These are phyloP conservation scores for Cryptocephalus primarius DNA, from an alignment of 2,888 invertebrate species.

Conservation along the genomic window DNA sequence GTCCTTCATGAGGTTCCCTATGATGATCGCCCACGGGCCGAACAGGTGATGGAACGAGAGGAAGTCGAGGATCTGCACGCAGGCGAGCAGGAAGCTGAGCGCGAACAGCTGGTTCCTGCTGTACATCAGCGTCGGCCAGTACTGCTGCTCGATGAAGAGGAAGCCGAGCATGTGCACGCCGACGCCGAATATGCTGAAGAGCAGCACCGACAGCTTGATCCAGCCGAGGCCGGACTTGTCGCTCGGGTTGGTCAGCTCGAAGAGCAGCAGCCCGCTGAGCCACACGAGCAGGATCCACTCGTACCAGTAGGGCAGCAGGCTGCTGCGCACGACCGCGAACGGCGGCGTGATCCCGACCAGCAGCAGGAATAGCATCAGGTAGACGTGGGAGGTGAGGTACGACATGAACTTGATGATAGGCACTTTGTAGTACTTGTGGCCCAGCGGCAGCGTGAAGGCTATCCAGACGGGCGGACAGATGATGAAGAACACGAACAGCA, in stretches of 20 bases:
- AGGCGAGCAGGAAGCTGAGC: slow-evolving; percentile 86
- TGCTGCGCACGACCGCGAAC: slow-evolving; percentile 68
- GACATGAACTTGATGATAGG: slow-evolving; percentile 99
- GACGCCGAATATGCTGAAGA: slow-evolving; percentile 84
- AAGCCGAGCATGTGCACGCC: slow-evolving; percentile 78
- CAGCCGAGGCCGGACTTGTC: slow-evolving; percentile 95
- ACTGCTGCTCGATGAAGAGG: slow-evolving; percentile 51
- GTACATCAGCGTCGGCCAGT: slow-evolving; percentile 84
- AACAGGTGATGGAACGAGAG: slow-evolving; percentile 98
- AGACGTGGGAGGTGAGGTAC: slow-evolving; percentile 96
- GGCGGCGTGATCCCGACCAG: slow-evolving; percentile 84
- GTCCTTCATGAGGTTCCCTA: slow-evolving; percentile 89
- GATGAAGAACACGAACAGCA: slow-evolving; percentile 86
- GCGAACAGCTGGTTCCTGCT: slow-evolving; percentile 96
- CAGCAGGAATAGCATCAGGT: slow-evolving; percentile 87
- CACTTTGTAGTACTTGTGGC: slow-evolving; percentile 93
- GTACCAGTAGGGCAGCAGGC: slow-evolving; percentile 84
- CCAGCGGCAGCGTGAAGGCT: slow-evolving; percentile 86
- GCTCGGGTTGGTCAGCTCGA: slow-evolving; percentile 95
- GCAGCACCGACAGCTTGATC: slow-evolving; percentile 77
- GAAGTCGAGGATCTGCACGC: slow-evolving; percentile 96
- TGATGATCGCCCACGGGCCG: slow-evolving; percentile 99
- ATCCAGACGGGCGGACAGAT: slow-evolving; percentile 95
- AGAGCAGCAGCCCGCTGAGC: slow-evolving; percentile 87
- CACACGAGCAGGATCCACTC: slow-evolving; percentile 93